A percentile compares a stretch with the other conserved stretches of the same genome.
Evolutionary conservation across 2,797 vertebrate genomes (phyloP).

Genomic region (Smutsia gigantea): DNA sequence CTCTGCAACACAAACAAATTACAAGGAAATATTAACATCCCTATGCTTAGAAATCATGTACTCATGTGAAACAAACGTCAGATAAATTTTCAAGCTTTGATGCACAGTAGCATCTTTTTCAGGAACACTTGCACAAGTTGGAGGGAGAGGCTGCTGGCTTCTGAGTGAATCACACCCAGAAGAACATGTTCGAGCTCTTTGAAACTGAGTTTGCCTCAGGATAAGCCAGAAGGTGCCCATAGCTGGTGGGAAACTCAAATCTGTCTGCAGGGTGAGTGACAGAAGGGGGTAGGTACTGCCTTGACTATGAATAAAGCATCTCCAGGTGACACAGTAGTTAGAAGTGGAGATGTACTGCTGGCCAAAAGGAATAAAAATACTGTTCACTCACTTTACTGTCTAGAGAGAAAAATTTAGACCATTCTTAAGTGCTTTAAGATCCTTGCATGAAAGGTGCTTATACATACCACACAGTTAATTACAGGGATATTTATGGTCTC

Average conservation of each 20-base stretch:
- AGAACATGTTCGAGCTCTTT: not conserved
- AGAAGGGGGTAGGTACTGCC: not conserved
- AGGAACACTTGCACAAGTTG: not conserved
- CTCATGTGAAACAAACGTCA: not conserved
- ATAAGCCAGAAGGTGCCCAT: not conserved
- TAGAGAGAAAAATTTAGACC: constrained; percentile 52
- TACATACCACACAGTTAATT: constrained; percentile 50
- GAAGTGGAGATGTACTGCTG: not conserved
- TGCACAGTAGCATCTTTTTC: not conserved
- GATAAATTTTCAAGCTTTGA: not conserved
- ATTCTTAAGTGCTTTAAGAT: constrained; percentile 31
- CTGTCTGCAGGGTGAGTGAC: not conserved
- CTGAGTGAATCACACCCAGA: not conserved
- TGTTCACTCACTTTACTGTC: not conserved
- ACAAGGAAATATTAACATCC: not conserved
- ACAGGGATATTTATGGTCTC: not conserved
- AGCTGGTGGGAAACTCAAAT: not conserved
- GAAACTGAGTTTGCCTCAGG: not conserved
- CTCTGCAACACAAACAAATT: constrained; percentile 14
- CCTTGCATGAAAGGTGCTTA: constrained; percentile 28
- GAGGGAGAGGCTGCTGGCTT: constrained; percentile 6
- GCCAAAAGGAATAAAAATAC: not conserved
- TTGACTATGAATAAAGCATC: not conserved
- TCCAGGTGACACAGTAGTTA: not conserved
- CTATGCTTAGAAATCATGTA: not conserved